phyloP scores from a whole-genome alignment of 2,113 vertebrate species.

The Capreolus pygargus region DNA sequence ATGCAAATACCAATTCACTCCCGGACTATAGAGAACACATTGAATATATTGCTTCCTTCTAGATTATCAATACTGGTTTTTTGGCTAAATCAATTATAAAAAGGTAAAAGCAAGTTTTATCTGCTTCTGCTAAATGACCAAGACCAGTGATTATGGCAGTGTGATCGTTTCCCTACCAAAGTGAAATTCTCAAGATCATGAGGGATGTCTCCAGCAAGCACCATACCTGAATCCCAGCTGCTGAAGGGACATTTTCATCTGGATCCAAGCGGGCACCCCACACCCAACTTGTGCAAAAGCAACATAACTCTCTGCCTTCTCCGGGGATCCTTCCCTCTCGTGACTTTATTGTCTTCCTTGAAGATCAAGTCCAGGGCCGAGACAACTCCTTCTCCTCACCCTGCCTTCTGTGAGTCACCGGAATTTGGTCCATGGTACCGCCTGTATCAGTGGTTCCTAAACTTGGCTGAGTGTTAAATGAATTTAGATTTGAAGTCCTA shows the following conservation, averaged over 20 bases:
- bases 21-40: background rate
- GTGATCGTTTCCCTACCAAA: background rate
- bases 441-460: background rate
- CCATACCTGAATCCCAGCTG: background rate
- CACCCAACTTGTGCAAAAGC: background rate
- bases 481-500: background rate
- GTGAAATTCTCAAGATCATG: background rate
- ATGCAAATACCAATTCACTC: background rate
- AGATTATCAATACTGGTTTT: background rate
- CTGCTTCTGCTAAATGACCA: background rate
- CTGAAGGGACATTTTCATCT: background rate
- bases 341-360: background rate
- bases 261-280: too few species aligned
- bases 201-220: background rate
- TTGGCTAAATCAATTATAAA: background rate
- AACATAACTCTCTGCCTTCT: background rate
- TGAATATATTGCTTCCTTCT: background rate
- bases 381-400: background rate
- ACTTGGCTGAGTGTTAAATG: background rate
- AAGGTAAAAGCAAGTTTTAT: background rate
- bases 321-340: fast-evolving
- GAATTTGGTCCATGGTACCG: background rate
- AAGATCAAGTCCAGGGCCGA: background rate
- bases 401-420: background rate
- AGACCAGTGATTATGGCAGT: background rate